Evolutionary conservation across 2,888 invertebrate species (phyloP).

Genomic region (Coremacera marginata): DNA sequence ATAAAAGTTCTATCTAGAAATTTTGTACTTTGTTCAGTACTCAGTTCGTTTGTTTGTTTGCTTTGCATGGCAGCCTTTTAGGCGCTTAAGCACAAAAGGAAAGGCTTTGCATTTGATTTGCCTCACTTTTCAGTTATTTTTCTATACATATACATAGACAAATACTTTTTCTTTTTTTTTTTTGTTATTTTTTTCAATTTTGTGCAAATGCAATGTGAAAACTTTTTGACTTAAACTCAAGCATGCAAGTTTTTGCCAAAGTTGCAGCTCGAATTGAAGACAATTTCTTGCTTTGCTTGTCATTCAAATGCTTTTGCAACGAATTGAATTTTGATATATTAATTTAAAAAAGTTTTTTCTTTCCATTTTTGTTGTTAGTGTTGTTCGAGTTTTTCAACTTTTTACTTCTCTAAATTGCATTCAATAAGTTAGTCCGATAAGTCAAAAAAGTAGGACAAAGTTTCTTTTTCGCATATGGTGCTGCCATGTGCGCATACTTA

Average conservation of each 20-base stretch:
- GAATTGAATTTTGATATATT: constrained; percentile 47
- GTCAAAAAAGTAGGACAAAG: background rate
- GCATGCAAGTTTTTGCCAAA: background rate
- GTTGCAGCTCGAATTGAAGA: background rate
- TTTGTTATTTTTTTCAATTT: constrained; percentile 12
- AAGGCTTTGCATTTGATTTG: constrained; percentile 29
- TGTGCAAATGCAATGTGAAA: constrained; percentile 28
- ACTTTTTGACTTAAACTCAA: constrained; percentile 33
- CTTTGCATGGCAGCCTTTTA: constrained; percentile 33
- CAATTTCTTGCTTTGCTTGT: background rate
- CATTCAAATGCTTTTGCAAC: constrained; percentile 25
- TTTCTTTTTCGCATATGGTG: background rate
- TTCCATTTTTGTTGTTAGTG: background rate
- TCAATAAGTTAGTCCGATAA: background rate
- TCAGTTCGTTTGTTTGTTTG: background rate
- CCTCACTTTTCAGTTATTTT: background rate
- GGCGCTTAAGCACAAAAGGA: constrained; percentile 32
- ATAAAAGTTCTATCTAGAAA: background rate
- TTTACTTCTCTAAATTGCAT: background rate
- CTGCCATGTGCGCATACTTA: too few relatives aligned
- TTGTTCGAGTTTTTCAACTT: background rate
- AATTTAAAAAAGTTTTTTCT: constrained; percentile 39
- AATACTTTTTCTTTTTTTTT: background rate
- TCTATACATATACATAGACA: background rate
- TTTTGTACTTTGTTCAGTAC: too few relatives aligned